Conservation (phyloP, 2,797 vertebrate species). For the Galaxias olidus region DNA sequence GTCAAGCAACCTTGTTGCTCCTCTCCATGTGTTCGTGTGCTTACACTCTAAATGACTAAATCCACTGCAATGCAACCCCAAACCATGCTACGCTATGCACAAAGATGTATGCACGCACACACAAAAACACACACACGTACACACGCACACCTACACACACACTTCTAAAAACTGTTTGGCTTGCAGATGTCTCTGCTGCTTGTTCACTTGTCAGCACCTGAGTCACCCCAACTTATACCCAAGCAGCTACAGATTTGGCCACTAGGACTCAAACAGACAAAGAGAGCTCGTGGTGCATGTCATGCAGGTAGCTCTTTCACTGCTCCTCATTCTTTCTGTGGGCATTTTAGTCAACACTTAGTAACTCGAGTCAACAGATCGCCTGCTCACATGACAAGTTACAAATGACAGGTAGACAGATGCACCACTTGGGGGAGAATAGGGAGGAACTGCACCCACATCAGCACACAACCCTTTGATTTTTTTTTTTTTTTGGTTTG, state of each 20-base stretch:
- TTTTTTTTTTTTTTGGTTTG: too few species aligned
- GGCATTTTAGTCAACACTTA: constrained; percentile 29
- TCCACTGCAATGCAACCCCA: neutral
- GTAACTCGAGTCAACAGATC: constrained; percentile 27
- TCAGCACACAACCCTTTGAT: constrained; percentile 25
- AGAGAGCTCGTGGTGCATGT: constrained; percentile 25
- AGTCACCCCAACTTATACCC: constrained; percentile 24
- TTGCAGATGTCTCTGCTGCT: constrained; percentile 9
- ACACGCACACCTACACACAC: neutral
- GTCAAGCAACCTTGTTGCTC: constrained; percentile 60
- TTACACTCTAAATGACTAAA: neutral
- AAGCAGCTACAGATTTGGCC: constrained; percentile 31
- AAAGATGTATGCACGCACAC: neutral
- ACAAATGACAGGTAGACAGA: neutral
- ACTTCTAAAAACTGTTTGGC: constrained; percentile 5
- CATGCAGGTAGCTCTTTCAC: constrained; percentile 22
- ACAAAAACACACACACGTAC: neutral
- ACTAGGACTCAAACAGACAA: constrained; percentile 29
- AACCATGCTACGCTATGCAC: neutral
- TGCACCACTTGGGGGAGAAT: constrained; percentile 27
- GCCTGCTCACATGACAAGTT: constrained; percentile 25
- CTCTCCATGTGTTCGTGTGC: neutral
- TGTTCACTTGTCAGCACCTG: constrained; percentile 20
- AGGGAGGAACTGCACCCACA: constrained; percentile 5
- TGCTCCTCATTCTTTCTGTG: constrained; percentile 24